These are phyloP conservation scores for Sternarchorhynchus goeldii DNA, from an alignment of 2,797 vertebrate species.

Conservation along the genomic window DNA sequence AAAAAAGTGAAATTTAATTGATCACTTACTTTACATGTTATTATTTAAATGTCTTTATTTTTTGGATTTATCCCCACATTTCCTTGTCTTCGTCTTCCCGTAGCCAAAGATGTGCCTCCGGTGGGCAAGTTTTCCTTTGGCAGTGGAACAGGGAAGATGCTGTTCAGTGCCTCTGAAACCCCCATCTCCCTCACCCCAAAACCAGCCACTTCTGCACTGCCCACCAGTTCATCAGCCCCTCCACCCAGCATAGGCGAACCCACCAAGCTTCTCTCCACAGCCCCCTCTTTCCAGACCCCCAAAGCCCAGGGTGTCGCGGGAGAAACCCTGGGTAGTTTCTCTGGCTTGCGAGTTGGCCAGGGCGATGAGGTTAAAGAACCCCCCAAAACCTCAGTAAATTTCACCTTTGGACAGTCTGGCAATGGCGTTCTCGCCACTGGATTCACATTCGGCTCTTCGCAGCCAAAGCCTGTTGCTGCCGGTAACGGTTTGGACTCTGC, in stretches of 20 bases:
- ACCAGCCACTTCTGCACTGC: conserved; percentile 58
- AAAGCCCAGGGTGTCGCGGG: conserved; percentile 70
- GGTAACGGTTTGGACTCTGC: conserved; percentile 7
- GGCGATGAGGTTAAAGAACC: conserved; percentile 75
- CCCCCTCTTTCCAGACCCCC: conserved; percentile 59
- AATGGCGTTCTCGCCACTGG: conserved; percentile 57
- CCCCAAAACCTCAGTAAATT: conserved; percentile 46
- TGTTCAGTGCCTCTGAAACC: conserved; percentile 72
- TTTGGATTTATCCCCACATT: neutral
- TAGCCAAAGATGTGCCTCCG: conserved; percentile 74
- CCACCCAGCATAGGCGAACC: conserved; percentile 63
- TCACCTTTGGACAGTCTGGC: conserved; percentile 67
- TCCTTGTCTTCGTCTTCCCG: conserved; percentile 21
- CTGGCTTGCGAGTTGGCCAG: conserved; percentile 86
- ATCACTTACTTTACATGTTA: too few relatives aligned
- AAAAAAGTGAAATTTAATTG: too few relatives aligned
- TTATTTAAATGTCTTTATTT: neutral
- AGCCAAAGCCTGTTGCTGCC: conserved; percentile 70
- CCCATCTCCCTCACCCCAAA: conserved; percentile 72
- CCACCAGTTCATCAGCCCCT: conserved; percentile 51
- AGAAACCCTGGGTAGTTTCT: conserved; percentile 94
- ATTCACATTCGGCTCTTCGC: conserved; percentile 71
- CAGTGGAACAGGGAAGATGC: conserved; percentile 64
- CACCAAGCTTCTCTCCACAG: conserved; percentile 52
- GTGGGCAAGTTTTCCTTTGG: conserved; percentile 70